Evolutionary conservation across 1,140 invertebrate genomes (phyloP).

Genomic region (Trichomalopsis sarcophagae): DNA sequence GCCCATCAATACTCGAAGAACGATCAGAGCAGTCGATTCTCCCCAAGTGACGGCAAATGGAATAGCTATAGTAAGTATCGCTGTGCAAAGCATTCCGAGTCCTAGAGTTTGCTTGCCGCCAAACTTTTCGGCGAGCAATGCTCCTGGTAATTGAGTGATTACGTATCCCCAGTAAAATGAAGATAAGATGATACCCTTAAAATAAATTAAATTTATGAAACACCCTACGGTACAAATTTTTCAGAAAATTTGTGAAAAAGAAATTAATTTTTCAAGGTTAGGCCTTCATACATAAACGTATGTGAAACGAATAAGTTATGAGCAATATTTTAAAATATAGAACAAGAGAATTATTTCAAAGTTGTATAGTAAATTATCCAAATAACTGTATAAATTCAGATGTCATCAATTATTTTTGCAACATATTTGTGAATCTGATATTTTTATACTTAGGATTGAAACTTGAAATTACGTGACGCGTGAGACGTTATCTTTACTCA

Average conservation of each 20-base stretch:
- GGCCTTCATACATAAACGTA: too few species aligned
- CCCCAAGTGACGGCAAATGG: conserved; percentile 77
- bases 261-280: too few species aligned
- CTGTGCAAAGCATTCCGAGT: conserved; percentile 84
- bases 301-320: too few species aligned
- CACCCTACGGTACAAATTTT: too few species aligned
- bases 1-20: conserved; percentile 82
- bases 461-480: neutral
- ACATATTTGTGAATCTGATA: too few species aligned
- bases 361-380: too few species aligned
- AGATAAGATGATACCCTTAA: conserved; percentile 77
- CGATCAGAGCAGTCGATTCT: conserved; percentile 79
- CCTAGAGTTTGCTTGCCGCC: conserved; percentile 87
- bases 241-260: too few species aligned
- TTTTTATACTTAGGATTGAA: neutral
- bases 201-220: conserved; percentile 17
- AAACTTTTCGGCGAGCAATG: conserved; percentile 82
- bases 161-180: conserved; percentile 80
- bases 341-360: too few species aligned
- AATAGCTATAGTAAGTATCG: conserved; percentile 83
- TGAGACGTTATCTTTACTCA: neutral
- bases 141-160: conserved; percentile 78
- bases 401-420: too few species aligned
- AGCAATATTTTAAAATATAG: too few species aligned
- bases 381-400: too few species aligned